These are phyloP conservation scores for Cranoglanis bouderius DNA, from an alignment of 2,113 vertebrate genomes.

Conservation along the genomic window DNA sequence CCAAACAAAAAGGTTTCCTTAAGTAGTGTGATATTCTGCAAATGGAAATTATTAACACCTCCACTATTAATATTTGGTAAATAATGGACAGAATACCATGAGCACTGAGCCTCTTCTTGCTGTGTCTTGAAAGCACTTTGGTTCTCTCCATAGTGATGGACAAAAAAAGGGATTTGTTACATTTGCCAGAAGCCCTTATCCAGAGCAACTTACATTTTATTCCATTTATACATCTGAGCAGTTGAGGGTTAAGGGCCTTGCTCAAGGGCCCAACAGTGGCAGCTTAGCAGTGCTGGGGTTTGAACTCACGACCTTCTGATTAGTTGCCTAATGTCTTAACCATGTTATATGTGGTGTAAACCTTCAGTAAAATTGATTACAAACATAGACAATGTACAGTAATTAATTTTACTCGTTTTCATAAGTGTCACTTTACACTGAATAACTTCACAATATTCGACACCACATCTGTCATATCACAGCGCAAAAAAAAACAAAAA, in stretches of 20 bases:
- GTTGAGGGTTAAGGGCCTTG: no score
- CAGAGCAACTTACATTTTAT: no score
- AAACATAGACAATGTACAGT: not conserved
- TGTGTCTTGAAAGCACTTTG: not conserved
- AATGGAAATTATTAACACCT: no score
- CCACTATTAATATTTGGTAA: not conserved
- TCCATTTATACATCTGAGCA: no score
- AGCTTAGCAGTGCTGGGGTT: no score
- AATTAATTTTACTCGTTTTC: constrained; percentile 51
- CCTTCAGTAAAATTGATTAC: not conserved
- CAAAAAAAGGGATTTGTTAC: not conserved
- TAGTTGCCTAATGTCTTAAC: no score
- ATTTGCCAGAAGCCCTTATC: no score
- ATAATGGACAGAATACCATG: not conserved
- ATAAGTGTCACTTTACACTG: constrained; percentile 40
- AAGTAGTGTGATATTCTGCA: no score
- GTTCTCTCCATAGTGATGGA: not conserved
- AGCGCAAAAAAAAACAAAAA: constrained; percentile 19
- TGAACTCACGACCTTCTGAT: no score
- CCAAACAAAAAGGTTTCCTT: no score
- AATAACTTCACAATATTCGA: constrained; percentile 38
- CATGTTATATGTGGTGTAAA: not conserved
- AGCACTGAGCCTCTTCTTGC: not conserved
- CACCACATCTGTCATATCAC: constrained; percentile 27
- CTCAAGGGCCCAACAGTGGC: no score